Evolutionary conservation across 2,797 vertebrate species (phyloP).

Genomic region (Brachymystax lenok): DNA sequence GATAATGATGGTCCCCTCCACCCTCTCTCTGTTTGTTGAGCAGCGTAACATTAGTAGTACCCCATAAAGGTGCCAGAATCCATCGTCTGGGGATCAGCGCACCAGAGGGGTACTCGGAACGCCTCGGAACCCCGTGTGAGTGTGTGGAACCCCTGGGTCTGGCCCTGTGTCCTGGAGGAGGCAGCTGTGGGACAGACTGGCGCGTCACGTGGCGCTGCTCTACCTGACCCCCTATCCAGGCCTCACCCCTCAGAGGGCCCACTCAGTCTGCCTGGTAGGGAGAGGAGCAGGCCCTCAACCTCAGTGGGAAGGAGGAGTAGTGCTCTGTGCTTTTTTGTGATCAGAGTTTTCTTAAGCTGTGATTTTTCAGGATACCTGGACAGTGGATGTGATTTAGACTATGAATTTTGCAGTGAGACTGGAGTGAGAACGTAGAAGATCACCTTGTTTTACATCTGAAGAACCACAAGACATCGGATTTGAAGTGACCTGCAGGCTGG

Average conservation of each 20-base stretch:
- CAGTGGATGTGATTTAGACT: neutral
- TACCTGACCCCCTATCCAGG: neutral
- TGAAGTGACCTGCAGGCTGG: neutral
- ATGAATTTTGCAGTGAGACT: neutral
- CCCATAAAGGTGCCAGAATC: constrained; percentile 31
- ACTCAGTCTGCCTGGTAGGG: too few relatives aligned
- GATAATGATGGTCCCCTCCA: constrained; percentile 25
- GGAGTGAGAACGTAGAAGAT: neutral
- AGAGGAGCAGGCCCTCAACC: neutral
- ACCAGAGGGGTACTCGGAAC: constrained; percentile 12
- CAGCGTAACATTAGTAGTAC: constrained; percentile 35
- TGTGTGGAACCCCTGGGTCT: neutral
- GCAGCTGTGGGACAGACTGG: neutral
- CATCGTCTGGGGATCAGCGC: constrained; percentile 22
- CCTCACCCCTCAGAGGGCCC: neutral
- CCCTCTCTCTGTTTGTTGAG: constrained; percentile 33
- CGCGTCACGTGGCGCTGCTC: neutral
- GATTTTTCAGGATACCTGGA: neutral
- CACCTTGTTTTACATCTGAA: neutral
- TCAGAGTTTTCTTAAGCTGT: neutral
- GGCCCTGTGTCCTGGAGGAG: neutral
- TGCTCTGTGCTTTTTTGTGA: too few relatives aligned
- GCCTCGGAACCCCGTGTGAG: neutral
- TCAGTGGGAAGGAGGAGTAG: neutral
- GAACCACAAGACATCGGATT: neutral